Evolutionary conservation across 2,888 invertebrate genomes (phyloP).

Genomic region (Sturmia bella): DNA sequence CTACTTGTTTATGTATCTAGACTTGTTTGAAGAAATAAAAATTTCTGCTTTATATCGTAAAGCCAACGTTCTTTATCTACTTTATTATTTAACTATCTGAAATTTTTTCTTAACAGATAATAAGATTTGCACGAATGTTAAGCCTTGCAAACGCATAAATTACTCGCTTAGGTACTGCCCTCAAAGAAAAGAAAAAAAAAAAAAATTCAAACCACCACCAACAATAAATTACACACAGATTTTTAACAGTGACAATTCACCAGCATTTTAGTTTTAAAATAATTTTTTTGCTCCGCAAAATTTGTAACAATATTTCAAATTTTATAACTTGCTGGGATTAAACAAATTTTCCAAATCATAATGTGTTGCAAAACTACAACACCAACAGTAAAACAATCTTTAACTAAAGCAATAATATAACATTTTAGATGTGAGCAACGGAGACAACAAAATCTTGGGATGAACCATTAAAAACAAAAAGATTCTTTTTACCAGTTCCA

Average conservation of each 20-base stretch:
- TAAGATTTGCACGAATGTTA: constrained; percentile 7
- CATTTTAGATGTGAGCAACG: constrained; percentile 29
- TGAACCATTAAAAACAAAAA: constrained; percentile 53
- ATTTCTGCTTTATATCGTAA: too few relatives aligned
- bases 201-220: constrained; percentile 55
- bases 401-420: constrained; percentile 41
- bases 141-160: constrained; percentile 36
- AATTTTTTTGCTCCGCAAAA: constrained; percentile 23
- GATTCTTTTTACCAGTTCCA: constrained; percentile 36
- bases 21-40: too few relatives aligned
- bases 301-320: constrained; percentile 66
- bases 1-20: too few relatives aligned
- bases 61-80: too few relatives aligned
- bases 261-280: constrained; percentile 33
- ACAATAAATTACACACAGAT: constrained; percentile 47
- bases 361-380: constrained; percentile 23
- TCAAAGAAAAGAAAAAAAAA: constrained; percentile 9
- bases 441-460: constrained; percentile 57
- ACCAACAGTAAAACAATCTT: constrained; percentile 21
- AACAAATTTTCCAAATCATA: constrained; percentile 60
- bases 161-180: constrained; percentile 41
- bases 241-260: constrained; percentile 30
- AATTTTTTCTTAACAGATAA: neutral
- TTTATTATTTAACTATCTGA: neutral
- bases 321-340: constrained; percentile 63